These are phyloP conservation scores for Mustela erminea DNA, from an alignment of 2,797 vertebrate species.

Conservation along the genomic window DNA sequence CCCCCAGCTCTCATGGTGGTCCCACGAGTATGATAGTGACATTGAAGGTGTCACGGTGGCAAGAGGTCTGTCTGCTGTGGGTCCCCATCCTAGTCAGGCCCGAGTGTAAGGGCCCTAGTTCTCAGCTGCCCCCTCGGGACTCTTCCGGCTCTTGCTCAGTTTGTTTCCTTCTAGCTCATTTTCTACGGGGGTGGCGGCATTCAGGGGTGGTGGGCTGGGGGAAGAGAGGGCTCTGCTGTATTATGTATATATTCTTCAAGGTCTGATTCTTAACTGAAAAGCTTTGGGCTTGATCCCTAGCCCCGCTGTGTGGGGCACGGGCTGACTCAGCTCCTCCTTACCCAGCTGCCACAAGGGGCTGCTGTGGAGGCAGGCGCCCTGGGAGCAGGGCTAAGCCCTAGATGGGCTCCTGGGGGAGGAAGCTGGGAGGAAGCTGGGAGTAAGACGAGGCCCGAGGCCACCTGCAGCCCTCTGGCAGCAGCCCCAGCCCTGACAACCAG, in stretches of 20 bases:
- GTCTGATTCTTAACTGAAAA: slow-evolving; percentile 76
- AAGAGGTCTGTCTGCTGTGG: background rate
- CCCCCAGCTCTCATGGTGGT: background rate
- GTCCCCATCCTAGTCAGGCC: background rate
- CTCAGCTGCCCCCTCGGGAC: background rate
- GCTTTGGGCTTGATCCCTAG: slow-evolving; percentile 61
- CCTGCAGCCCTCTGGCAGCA: background rate
- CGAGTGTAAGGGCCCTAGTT: background rate
- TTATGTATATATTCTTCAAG: slow-evolving; percentile 66
- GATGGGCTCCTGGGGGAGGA: too few relatives aligned
- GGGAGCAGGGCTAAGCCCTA: background rate
- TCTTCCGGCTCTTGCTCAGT: slow-evolving; percentile 3
- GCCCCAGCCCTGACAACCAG: background rate
- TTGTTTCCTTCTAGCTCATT: slow-evolving; percentile 40
- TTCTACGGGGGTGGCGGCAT: background rate
- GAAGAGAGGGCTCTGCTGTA: background rate
- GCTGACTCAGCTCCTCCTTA: background rate
- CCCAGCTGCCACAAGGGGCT: background rate
- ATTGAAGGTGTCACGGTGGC: background rate
- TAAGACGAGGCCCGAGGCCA: background rate
- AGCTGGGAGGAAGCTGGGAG: background rate
- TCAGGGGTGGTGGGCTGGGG: background rate
- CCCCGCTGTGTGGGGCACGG: slow-evolving; percentile 50
- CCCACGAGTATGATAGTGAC: background rate
- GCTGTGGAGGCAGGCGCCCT: background rate